Evolutionary conservation across 1,140 invertebrate species (phyloP).

Genomic region (Oryctes rhinoceros): DNA sequence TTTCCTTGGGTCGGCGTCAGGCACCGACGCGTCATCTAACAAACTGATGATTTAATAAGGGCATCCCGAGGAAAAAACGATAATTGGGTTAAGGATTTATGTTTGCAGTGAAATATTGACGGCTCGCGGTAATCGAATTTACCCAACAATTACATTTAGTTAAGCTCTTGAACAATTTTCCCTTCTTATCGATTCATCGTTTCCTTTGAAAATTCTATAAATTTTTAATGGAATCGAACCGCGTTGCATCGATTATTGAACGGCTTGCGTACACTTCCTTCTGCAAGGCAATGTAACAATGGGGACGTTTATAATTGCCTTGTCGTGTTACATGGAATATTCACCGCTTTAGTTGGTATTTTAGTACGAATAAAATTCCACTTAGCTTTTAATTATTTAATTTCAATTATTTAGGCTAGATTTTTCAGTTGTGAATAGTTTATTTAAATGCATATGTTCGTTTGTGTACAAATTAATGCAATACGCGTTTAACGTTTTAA

Average conservation of each 20-base stretch:
- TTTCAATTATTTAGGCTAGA: no score
- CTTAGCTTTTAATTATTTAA: no score
- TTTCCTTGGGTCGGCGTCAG: not conserved
- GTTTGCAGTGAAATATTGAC: constrained; percentile 32
- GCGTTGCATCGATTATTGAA: not conserved
- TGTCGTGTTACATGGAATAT: not conserved
- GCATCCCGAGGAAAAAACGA: not conserved
- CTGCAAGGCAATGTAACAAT: not conserved
- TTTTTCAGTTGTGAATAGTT: no score
- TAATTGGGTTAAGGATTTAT: constrained; percentile 35
- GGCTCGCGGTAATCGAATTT: constrained; percentile 27
- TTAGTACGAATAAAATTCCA: no score
- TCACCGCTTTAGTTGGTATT: no score
- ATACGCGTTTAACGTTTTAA: no score
- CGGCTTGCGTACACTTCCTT: not conserved
- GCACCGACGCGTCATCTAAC: not conserved
- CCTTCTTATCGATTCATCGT: not conserved
- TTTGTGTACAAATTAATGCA: no score
- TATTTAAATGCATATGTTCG: no score
- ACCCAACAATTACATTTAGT: constrained; percentile 35
- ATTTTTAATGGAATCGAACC: not conserved
- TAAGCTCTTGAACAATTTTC: constrained; percentile 5
- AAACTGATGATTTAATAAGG: constrained; percentile 34
- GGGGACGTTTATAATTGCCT: not conserved
- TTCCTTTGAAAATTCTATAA: constrained; percentile 5